phyloP scores from a whole-genome alignment of 2,888 invertebrate genomes.

The Strigamia transsilvanica region DNA sequence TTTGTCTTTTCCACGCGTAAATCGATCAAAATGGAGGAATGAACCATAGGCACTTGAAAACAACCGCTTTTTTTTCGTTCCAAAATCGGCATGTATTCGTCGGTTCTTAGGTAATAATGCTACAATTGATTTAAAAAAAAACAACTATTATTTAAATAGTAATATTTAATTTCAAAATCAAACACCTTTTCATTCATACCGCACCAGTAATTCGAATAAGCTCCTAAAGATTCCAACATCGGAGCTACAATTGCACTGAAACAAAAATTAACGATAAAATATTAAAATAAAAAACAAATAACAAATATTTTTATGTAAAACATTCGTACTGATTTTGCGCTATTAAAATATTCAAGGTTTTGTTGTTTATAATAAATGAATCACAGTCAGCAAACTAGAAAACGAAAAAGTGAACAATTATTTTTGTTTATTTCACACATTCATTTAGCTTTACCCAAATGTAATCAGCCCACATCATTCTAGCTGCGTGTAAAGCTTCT shows the following conservation, averaged over 20 bases:
- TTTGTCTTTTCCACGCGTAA: constrained; percentile 71
- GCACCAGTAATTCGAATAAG: constrained; percentile 97
- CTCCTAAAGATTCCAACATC: constrained; percentile 82
- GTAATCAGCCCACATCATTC: constrained; percentile 86
- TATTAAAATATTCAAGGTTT: constrained; percentile 73
- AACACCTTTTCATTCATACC: constrained; percentile 78
- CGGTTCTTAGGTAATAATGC: constrained; percentile 77
- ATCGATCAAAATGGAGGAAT: constrained; percentile 84
- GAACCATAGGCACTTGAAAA: constrained; percentile 88
- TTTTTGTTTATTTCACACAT: neutral
- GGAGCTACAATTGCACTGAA: constrained; percentile 75
- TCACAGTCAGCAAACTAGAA: constrained; percentile 84
- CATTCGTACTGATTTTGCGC: constrained; percentile 65
- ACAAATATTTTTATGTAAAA: neutral
- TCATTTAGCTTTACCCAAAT: constrained; percentile 73
- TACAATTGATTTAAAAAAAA: constrained; percentile 55
- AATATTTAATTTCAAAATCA: neutral
- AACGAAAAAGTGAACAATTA: constrained; percentile 33
- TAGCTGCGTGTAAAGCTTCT: constrained; percentile 75
- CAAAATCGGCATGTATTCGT: constrained; percentile 83
- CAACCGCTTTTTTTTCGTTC: constrained; percentile 73
- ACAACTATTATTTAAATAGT: neutral
- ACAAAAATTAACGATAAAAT: constrained; percentile 25
- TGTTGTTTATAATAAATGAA: constrained; percentile 76
- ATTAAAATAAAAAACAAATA: neutral